These are phyloP conservation scores for Alcedo quadribrachys DNA, from an alignment of 2,797 vertebrate species.

Conservation along the genomic window DNA sequence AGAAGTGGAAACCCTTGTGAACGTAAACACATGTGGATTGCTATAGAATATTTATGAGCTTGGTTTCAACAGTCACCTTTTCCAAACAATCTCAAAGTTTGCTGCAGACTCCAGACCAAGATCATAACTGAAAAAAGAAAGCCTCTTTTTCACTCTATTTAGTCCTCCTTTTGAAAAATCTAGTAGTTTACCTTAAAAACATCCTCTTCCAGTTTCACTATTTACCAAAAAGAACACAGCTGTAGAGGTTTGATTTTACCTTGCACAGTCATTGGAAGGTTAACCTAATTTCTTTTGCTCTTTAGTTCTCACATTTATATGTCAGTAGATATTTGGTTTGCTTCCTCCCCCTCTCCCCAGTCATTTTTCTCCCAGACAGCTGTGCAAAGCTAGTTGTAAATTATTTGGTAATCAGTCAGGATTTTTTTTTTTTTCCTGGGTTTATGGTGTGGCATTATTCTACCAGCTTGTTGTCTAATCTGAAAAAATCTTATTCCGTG, in stretches of 20 bases:
- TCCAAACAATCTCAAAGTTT: conserved; percentile 29
- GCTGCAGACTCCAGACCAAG: background rate
- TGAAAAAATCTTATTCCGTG: conserved; percentile 29
- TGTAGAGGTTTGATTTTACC: background rate
- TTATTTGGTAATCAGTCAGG: background rate
- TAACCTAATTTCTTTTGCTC: conserved; percentile 30
- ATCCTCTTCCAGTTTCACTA: background rate
- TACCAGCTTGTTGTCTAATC: conserved; percentile 22
- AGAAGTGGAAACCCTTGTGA: conserved; percentile 24
- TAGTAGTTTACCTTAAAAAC: conserved; percentile 16
- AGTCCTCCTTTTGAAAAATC: background rate
- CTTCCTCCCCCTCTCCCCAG: background rate
- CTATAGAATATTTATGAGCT: conserved; percentile 30
- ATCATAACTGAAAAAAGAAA: background rate
- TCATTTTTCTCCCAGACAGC: conserved; percentile 29
- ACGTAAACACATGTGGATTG: conserved; percentile 26
- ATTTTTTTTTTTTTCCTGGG: background rate
- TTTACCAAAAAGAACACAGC: conserved; percentile 23
- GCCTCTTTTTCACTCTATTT: background rate
- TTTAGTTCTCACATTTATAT: conserved; percentile 43
- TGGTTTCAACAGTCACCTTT: conserved; percentile 31
- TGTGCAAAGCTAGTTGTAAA: conserved; percentile 15
- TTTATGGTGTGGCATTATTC: background rate
- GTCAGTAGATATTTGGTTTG: conserved; percentile 42
- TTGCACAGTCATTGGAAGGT: background rate